phyloP scores from a whole-genome alignment of 2,888 invertebrate genomes.

The Temnothorax rugatulus region DNA sequence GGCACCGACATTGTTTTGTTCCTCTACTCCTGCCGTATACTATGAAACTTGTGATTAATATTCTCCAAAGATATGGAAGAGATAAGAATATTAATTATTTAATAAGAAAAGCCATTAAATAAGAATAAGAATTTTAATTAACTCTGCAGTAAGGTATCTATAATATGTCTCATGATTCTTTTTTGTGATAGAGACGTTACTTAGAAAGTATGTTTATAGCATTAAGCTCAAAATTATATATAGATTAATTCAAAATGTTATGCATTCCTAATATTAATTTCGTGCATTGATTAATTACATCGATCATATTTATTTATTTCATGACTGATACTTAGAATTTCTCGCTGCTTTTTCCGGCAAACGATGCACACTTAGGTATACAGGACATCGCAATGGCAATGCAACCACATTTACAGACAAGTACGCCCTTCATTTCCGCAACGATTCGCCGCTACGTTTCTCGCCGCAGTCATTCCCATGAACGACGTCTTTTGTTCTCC shows the following conservation, averaged over 20 bases:
- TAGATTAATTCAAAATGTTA: neutral
- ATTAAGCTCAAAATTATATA: neutral
- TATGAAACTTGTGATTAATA: slow-evolving; percentile 26
- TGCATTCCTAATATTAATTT: neutral
- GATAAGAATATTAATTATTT: slow-evolving; percentile 7
- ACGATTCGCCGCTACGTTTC: slow-evolving; percentile 35
- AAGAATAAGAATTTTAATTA: neutral
- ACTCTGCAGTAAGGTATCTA: neutral
- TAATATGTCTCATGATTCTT: neutral
- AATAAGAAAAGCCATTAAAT: neutral
- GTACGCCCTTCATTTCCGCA: slow-evolving; percentile 45
- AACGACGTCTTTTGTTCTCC: slow-evolving; percentile 46
- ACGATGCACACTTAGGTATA: neutral
- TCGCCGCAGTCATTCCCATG: slow-evolving; percentile 32
- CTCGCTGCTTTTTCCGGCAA: neutral
- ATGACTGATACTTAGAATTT: neutral
- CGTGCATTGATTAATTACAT: neutral
- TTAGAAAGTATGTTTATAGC: neutral
- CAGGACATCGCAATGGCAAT: slow-evolving; percentile 3
- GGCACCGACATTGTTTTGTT: neutral
- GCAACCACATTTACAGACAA: slow-evolving; percentile 14
- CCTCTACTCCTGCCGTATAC: neutral
- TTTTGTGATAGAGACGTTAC: neutral
- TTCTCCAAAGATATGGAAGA: neutral
- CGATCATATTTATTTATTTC: neutral